Percentiles rank a stretch among this genome's conserved stretches.
These are phyloP conservation scores for Metridium senile DNA, from an alignment of 92 coral and sea anemone species.

Conservation along the genomic window DNA sequence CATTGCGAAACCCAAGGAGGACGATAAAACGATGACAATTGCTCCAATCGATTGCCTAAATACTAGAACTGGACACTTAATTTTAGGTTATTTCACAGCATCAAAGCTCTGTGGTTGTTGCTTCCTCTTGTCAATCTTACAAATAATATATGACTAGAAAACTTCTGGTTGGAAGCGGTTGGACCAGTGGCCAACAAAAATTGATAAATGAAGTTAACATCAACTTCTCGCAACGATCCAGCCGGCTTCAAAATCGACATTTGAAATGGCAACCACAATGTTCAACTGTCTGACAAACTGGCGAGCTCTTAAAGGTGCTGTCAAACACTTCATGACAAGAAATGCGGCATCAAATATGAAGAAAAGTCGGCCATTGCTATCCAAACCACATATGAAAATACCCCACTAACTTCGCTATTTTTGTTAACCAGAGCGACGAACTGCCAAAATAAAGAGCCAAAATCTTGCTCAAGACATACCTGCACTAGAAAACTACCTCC, in stretches of 20 bases:
- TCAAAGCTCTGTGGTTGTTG: conserved; percentile 1
- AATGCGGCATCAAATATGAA: conserved; percentile 9
- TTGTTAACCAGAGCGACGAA: neutral
- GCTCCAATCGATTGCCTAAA: conserved; percentile 3
- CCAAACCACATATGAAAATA: conserved; percentile 51
- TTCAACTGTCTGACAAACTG: neutral
- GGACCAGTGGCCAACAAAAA: conserved; percentile 16
- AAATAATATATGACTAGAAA: conserved; percentile 14
- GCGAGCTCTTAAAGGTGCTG: neutral
- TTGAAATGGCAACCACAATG: conserved; percentile 1
- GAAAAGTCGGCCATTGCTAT: conserved; percentile 26
- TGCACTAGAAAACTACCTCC: conserved; percentile 20
- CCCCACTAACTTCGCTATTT: conserved; percentile 13
- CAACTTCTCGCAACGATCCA: neutral
- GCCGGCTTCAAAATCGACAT: conserved; percentile 13
- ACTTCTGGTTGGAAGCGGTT: conserved; percentile 13
- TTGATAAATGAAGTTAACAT: conserved; percentile 13
- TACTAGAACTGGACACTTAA: conserved; percentile 20
- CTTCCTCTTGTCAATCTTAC: neutral
- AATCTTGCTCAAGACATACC: conserved; percentile 22
- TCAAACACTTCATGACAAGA: neutral
- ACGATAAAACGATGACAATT: too few relatives aligned
- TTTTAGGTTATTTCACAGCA: conserved; percentile 14
- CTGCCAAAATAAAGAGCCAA: neutral
- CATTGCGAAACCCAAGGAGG: conserved; percentile 18